Evolutionary conservation across 2,888 invertebrate genomes (phyloP).

Genomic region (Plutella xylostella): DNA sequence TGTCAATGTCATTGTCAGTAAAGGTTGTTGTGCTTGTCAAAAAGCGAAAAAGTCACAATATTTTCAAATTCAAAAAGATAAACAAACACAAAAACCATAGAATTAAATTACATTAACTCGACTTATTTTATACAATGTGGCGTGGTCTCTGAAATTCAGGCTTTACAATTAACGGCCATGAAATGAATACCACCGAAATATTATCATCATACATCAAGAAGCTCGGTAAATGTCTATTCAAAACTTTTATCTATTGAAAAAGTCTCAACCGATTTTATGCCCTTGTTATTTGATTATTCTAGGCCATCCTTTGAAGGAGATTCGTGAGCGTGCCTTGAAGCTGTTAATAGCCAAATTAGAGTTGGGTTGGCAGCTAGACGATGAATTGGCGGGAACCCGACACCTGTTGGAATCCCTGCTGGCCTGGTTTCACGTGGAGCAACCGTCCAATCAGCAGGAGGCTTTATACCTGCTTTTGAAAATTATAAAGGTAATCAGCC

Average conservation of each 20-base stretch:
- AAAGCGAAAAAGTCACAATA: no score
- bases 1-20: no score
- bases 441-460: slow-evolving; percentile 63
- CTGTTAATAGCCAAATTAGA: slow-evolving; percentile 72
- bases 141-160: no score
- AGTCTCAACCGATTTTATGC: neutral
- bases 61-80: no score
- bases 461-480: slow-evolving; percentile 68
- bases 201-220: slow-evolving; percentile 41
- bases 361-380: slow-evolving; percentile 71
- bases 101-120: no score
- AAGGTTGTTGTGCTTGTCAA: no score
- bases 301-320: slow-evolving; percentile 71
- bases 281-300: no score
- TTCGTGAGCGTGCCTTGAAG: slow-evolving; percentile 66
- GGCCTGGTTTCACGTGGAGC: slow-evolving; percentile 72
- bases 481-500: slow-evolving; percentile 64
- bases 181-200: slow-evolving; percentile 23
- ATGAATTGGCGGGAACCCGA: slow-evolving; percentile 69
- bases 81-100: no score
- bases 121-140: no score
- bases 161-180: slow-evolving; percentile 6
- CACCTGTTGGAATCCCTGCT: slow-evolving; percentile 70
- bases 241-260: neutral
- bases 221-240: slow-evolving; percentile 26